phyloP scores from a whole-genome alignment of 1,140 invertebrate species.

The Macrocentrus cingulum region DNA sequence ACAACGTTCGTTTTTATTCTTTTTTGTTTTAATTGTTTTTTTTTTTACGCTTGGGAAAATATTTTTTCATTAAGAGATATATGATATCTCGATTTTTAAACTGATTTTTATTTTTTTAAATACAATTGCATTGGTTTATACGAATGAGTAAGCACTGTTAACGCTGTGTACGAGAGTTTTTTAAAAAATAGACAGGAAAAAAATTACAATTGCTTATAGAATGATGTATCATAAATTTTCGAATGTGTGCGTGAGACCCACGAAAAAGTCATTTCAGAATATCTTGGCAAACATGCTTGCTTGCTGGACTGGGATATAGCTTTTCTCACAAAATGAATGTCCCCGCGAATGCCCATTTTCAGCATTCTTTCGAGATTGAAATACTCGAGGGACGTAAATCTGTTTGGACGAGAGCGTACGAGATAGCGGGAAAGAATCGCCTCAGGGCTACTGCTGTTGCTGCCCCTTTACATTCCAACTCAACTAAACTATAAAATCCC shows the following conservation, averaged over 20 bases:
- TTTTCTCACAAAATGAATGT: not conserved
- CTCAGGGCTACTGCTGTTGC: not conserved
- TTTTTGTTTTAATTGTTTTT: too few relatives aligned
- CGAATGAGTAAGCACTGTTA: too few relatives aligned
- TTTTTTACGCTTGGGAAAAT: too few relatives aligned
- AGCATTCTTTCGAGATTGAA: not conserved
- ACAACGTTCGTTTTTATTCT: too few relatives aligned
- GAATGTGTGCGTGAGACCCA: not conserved
- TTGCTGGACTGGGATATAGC: not conserved
- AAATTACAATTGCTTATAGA: not conserved
- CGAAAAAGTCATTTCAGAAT: not conserved
- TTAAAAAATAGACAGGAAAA: not conserved
- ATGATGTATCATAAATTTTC: constrained; percentile 1
- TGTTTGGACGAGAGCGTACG: not conserved
- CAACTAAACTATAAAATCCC: not conserved
- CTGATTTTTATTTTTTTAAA: too few relatives aligned
- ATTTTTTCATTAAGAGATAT: too few relatives aligned
- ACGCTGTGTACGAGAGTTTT: too few relatives aligned
- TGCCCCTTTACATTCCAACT: not conserved
- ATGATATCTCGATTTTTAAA: too few relatives aligned
- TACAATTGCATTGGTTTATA: too few relatives aligned
- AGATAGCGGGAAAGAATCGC: not conserved
- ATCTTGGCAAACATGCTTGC: constrained; percentile 1
- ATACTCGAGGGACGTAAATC: constrained; percentile 6
- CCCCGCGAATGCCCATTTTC: not conserved